Percentiles rank a stretch among this genome's conserved stretches.
These are phyloP conservation scores for Lepidocolaptes lacrymiger DNA, from an alignment of 2,797 vertebrate species.

Conservation along the genomic window DNA sequence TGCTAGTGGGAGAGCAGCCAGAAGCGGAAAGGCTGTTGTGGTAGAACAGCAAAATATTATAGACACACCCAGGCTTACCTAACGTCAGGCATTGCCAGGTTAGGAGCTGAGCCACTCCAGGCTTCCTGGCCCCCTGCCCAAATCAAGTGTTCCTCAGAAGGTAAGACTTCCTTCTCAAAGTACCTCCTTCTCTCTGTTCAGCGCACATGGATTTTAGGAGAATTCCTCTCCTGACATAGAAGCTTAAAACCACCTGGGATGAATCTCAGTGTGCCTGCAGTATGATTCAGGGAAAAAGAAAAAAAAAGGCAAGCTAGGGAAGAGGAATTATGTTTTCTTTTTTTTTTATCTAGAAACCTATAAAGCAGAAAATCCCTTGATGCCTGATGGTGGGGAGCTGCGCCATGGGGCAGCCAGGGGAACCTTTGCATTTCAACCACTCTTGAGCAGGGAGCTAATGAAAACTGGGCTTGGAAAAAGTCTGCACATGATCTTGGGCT, in stretches of 20 bases:
- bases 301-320: neutral
- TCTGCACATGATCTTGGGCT: neutral
- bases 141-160: neutral
- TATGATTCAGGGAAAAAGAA: neutral
- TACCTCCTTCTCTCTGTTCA: neutral
- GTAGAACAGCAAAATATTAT: neutral
- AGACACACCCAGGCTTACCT: neutral
- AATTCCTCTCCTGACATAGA: neutral
- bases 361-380: neutral
- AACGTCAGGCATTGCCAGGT: rapidly evolving
- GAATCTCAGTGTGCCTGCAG: neutral
- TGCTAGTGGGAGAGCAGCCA: neutral
- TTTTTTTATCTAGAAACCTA: too few relatives aligned
- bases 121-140: rapidly evolving
- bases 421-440: neutral
- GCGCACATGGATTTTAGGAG: rapidly evolving
- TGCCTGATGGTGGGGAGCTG: neutral
- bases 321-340: neutral
- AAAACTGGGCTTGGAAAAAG: neutral
- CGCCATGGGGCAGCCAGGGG: neutral
- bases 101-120: neutral
- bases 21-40: neutral
- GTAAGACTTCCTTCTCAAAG: neutral
- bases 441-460: neutral
- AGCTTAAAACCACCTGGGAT: neutral